Conservation (phyloP, 2,888 invertebrate species). For the Marasmarcha lunaedactyla region DNA sequence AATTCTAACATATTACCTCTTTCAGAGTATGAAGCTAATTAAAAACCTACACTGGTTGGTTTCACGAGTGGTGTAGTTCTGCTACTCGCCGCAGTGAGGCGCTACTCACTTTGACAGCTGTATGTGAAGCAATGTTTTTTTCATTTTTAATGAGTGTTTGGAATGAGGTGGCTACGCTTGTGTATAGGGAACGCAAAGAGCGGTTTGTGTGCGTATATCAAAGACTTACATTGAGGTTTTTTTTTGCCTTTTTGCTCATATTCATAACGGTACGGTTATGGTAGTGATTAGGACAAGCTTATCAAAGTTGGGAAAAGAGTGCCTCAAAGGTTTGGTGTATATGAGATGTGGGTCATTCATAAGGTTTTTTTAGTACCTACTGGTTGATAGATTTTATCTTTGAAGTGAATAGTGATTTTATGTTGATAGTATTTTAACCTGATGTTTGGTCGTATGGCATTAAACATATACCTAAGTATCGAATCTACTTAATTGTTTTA, state of each 20-base stretch:
- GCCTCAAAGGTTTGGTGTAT: neutral
- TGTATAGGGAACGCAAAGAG: constrained; percentile 24
- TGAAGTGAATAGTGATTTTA: no score
- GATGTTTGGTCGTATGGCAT: no score
- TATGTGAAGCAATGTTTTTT: constrained; percentile 14
- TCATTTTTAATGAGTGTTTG: constrained; percentile 64
- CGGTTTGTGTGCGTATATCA: constrained; percentile 37
- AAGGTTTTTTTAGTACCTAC: no score
- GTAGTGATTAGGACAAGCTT: neutral
- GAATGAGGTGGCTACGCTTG: constrained; percentile 39
- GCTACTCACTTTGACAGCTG: constrained; percentile 51
- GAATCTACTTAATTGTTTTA: no score
- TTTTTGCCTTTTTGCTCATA: constrained; percentile 38
- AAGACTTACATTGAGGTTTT: constrained; percentile 41
- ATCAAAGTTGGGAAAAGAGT: neutral
- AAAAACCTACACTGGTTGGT: constrained; percentile 64
- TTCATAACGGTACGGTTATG: constrained; percentile 27
- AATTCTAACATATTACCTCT: constrained; percentile 56
- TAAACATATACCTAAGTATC: no score
- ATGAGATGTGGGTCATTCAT: no score
- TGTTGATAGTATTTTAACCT: no score
- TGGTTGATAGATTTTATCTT: no score
- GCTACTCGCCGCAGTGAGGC: constrained; percentile 63
- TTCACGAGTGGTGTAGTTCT: constrained; percentile 59
- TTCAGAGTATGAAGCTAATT: constrained; percentile 65